Evolutionary conservation across 1,140 invertebrate species (phyloP), one percentile per base, ranked within the genome.

Genomic region (Octopus bimaculoides): DNA sequence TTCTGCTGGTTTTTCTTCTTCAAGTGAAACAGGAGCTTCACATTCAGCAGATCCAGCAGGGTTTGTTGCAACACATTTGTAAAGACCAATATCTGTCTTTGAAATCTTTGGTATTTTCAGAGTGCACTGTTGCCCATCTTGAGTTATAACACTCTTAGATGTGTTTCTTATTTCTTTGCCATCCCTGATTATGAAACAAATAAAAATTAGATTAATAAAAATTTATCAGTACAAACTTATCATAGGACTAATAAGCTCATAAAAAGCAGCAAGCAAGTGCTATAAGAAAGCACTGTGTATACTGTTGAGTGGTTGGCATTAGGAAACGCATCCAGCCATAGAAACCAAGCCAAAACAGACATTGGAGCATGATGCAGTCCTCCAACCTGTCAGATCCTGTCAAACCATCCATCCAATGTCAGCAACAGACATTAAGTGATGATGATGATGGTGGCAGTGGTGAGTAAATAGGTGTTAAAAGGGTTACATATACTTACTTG

Each of bases 61-160:
- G 81, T 90, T 90, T 53, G 82, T 84, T 56, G 89, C 89, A 20
- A 87, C 82, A 84, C 87, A 89, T 78, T 82, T 87, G 83, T 87
- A 90, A n/a, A 85, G 84, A 53, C 88, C 89, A 76, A 86, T 85
- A 61, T 84, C 80, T 78, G 87, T 84, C 83, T 86, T 85, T 26
- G 83, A 84, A 52, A 84, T 81, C 61, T 86, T 84, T 66, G 82
- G 82, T 69, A 90, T 85, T 17, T 81, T 85, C 10, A 90, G 82
- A 20, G 83, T 84, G 81, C 96, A 95, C 82, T 94, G 95, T 90
- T 97, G 95, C 10, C 95, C 95, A 85, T 97, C 95, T 84, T 94
- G 95, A 10, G 91, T 92, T 88, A 95, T 93, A 80, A 92, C 93
- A 6, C 96, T 91, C 71, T 94, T 94, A 14, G 94, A 92, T 9